Evolutionary conservation across 2,113 vertebrate genomes (phyloP), one percentile per base, ranked within the genome.

Genomic region (Papio anubis): DNA sequence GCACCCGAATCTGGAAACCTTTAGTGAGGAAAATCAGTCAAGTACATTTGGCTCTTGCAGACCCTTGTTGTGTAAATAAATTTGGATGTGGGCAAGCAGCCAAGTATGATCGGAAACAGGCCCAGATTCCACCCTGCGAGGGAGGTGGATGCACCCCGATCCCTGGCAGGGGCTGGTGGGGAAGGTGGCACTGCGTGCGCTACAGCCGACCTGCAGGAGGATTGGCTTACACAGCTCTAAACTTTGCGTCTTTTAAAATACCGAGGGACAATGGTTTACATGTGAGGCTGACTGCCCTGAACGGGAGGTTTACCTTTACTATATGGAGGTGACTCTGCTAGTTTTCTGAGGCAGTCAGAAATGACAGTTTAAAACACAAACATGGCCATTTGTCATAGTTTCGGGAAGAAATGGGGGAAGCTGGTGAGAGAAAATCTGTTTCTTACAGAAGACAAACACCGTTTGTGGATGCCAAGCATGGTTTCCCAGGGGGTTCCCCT

Each of bases 11-110:
- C 97, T 98, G 94, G 84, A 97, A 88, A 38, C 23, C 97, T 97
- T 90, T 94, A 97, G 93, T 94, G 97, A 97, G 95, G 86, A 87
- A 94, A 97, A 95, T 93, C 98, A 96, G 97, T 50, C 12, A 6
- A 21, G 57, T 3, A 17, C 6, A 2, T n/a, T 52, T 2, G 59
- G 80, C 57, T 97, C 95, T 94, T 72, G 91, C 93, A 97, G 98
- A 93, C 83, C 97, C 98, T 97, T 97, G 93, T 96, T 98, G 95
- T 98, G 97, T 97, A 72, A 95, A 98, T 98, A 98, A 97, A 98
- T 97, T 68, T 95, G 96, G 97, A 93, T 92, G 90, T 96, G 98
- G 98, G 98, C 97, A 91, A 92, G 95, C 87, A 73, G 98, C 98
- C 98, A 98, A 66, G 76, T 13, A 3, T 8, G 52, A 64, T 72